These are phyloP conservation scores for Diplosoma virens DNA, from an alignment of 23 tunicate species.

Conservation along the genomic window DNA sequence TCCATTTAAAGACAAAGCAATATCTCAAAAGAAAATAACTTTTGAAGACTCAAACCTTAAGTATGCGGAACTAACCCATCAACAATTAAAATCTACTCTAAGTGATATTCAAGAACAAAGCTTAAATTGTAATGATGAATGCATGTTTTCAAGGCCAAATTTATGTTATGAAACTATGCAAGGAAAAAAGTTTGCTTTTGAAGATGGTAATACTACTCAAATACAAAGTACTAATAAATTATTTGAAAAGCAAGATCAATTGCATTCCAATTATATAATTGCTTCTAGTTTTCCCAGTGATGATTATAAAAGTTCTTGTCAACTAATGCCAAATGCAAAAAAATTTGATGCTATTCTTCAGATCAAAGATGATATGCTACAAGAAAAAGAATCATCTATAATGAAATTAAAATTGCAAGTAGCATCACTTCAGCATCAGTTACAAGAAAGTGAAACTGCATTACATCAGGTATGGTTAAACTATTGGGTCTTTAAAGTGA, in stretches of 20 bases:
- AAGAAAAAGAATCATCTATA: conserved; percentile 69
- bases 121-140: no score
- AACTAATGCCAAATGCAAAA: neutral
- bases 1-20: no score
- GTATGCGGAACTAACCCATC: conserved; percentile 63
- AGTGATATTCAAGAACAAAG: conserved; percentile 51
- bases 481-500: no score
- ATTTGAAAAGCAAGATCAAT: no score
- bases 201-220: no score
- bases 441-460: conserved; percentile 36
- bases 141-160: no score
- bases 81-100: conserved; percentile 45
- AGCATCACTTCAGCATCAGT: conserved; percentile 61
- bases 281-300: no score
- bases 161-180: no score
- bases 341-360: conserved; percentile 56
- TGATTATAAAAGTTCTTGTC: neutral
- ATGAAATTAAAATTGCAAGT: conserved; percentile 49
- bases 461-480: conserved; percentile 37
- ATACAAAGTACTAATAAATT: no score
- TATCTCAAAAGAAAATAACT: neutral
- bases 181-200: no score
- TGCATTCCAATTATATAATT: no score
- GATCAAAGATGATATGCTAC: conserved; percentile 53
- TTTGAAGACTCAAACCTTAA: conserved; percentile 69